Evolutionary conservation across 2,888 invertebrate species (phyloP), one percentile per base, ranked within the genome.

Genomic region (Calliphora vomitoria): DNA sequence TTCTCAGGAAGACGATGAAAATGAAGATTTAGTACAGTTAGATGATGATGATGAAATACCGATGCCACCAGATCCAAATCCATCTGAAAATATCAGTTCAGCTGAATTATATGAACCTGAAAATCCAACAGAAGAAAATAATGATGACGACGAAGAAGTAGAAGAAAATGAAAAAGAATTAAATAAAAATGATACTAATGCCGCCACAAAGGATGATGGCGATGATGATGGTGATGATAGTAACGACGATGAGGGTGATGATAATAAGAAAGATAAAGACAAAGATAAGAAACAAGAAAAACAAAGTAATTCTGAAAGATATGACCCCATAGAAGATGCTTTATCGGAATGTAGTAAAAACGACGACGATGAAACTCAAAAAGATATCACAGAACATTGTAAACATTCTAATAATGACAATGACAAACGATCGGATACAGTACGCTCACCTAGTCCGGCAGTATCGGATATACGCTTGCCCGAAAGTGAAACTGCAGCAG

Each of bases 1-100:
- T 91, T 90, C 90, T 90, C 90, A 93, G 93, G 94, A 95, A 88
- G 95, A 95, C 90, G 94, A 93, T 89, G 93, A 92, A 90, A 93
- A 93, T 88, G 94, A 94, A 91, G 93, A 93, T 93, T 93, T 94
- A 92, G 93, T 93, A 86, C 93, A 94, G 91, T 92, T 93, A 90
- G 93, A 93, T 89, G 94, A 92, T 90, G 92, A 92, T 86, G 93
- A 94, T 68, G 92, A 93, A 47, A 92, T 92, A 90, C 93, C 93
- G 74, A 91, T 93, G 89, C 93, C 92, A 68, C 91, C 91, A 78
- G 92, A 93, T 85, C 91, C 91, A 66, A 89, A 89, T 66, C 72
- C 89, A 79, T 87, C 80, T 71, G 53, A 69, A 74, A 82, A 78
- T 82, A 79, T 88, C 44, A 85, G 83, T 41, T 81, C 88, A 64